Percentiles rank a stretch among this genome's conserved stretches.
Conservation (phyloP, 1,140 invertebrate species). For the Eupeodes corollae region DNA sequence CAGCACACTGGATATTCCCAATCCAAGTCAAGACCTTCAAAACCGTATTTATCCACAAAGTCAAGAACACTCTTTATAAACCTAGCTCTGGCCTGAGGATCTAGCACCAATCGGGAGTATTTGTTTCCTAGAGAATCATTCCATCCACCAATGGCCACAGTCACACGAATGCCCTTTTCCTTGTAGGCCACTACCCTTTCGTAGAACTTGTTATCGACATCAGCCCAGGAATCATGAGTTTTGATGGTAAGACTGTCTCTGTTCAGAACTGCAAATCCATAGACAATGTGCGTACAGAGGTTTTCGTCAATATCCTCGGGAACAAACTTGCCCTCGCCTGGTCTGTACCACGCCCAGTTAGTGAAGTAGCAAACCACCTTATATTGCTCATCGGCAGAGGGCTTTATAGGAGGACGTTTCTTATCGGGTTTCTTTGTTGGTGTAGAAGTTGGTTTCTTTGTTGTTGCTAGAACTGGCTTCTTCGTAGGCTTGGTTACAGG, state of each 20-base stretch:
- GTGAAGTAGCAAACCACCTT: conserved; percentile 61
- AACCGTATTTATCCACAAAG: conserved; percentile 68
- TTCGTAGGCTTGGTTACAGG: conserved; percentile 8
- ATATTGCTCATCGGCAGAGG: conserved; percentile 30
- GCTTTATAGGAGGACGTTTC: conserved; percentile 22
- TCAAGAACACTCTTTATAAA: conserved; percentile 63
- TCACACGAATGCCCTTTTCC: conserved; percentile 33
- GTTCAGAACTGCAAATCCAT: conserved; percentile 59
- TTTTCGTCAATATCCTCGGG: conserved; percentile 55
- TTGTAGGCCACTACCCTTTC: conserved; percentile 62
- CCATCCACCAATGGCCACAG: conserved; percentile 68
- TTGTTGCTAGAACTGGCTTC: conserved; percentile 8
- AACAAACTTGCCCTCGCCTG: conserved; percentile 48
- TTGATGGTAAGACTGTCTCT: conserved; percentile 47
- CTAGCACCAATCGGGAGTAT: conserved; percentile 71
- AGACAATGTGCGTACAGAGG: conserved; percentile 62
- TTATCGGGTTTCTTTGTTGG: conserved; percentile 23
- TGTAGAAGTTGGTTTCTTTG: conserved; percentile 20
- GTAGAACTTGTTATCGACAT: conserved; percentile 64
- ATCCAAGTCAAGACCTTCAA: conserved; percentile 78
- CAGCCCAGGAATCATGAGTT: conserved; percentile 55
- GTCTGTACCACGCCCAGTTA: conserved; percentile 58
- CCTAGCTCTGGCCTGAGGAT: conserved; percentile 50
- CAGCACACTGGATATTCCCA: conserved; percentile 73
- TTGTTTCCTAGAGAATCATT: conserved; percentile 79